These are phyloP conservation scores for Apodemia zela DNA, from an alignment of 2,888 invertebrate genomes.

Conservation along the genomic window DNA sequence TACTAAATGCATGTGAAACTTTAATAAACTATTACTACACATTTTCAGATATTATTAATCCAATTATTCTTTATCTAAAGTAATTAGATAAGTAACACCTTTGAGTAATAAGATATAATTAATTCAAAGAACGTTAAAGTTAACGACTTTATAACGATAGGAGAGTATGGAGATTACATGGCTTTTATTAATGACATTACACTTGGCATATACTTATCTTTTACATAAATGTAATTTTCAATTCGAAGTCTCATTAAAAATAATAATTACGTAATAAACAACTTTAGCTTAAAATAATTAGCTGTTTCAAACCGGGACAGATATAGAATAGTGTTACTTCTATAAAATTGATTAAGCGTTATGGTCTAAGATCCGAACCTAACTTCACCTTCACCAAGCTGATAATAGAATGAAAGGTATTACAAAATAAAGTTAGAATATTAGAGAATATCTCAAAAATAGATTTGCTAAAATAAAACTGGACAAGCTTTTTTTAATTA, in stretches of 20 bases:
- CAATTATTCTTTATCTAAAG: background rate
- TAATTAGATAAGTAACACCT: slow-evolving; percentile 7
- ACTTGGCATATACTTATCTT: background rate
- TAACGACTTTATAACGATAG: slow-evolving; percentile 5
- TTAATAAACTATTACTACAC: too few species aligned
- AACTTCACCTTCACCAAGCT: too few species aligned
- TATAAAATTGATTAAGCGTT: too few species aligned
- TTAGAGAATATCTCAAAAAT: too few species aligned
- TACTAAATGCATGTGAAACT: too few species aligned
- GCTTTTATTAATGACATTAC: background rate
- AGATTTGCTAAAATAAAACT: too few species aligned
- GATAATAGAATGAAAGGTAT: too few species aligned
- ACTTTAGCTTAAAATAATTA: background rate
- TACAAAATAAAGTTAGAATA: too few species aligned
- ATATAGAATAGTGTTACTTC: too few species aligned
- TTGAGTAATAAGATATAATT: slow-evolving; percentile 5
- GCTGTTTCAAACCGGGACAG: background rate
- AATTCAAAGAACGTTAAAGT: slow-evolving; percentile 1
- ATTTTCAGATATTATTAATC: too few species aligned
- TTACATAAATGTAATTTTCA: background rate
- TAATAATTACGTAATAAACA: slow-evolving; percentile 2
- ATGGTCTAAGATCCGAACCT: too few species aligned
- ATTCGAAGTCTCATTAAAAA: slow-evolving; percentile 4
- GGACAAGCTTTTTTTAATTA: too few species aligned
- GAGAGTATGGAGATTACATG: background rate